These are phyloP conservation scores for Thripadectes ignobilis DNA, from an alignment of 2,797 vertebrate species.

Conservation along the genomic window DNA sequence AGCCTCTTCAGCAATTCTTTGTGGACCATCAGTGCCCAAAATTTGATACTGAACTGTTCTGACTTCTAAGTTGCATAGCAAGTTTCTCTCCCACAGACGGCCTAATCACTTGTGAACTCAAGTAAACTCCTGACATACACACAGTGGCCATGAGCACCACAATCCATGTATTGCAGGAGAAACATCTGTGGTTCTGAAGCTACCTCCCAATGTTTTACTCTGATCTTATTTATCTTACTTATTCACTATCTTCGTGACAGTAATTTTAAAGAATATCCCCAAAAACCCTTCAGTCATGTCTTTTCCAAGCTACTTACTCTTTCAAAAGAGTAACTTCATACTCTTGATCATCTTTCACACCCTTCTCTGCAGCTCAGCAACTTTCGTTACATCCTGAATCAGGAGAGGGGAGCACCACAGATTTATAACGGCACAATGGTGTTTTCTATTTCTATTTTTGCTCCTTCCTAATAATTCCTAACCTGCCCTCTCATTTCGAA, in stretches of 20 bases:
- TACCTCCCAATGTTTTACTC: not conserved
- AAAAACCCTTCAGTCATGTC: not conserved
- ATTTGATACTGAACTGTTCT: not conserved
- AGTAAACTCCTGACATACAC: not conserved
- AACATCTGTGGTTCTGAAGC: not conserved
- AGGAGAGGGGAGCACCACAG: not conserved
- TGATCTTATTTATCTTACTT: not conserved
- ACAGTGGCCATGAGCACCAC: not conserved
- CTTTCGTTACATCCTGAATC: not conserved
- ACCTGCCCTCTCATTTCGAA: not conserved
- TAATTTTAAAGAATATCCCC: not conserved
- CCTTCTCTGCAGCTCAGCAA: not conserved
- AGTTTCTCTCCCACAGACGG: not conserved
- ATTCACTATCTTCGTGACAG: not conserved
- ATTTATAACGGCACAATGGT: not conserved
- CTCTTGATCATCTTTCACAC: not conserved
- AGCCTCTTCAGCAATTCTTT: not conserved
- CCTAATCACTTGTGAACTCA: not conserved
- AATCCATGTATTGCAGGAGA: not conserved
- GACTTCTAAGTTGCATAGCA: constrained; percentile 7
- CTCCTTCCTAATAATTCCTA: not conserved
- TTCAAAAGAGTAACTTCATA: not conserved
- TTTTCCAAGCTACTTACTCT: not conserved
- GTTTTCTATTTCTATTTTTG: not conserved
- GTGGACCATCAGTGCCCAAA: not conserved